Percentiles rank a stretch among this genome's conserved stretches.
Conservation (phyloP, 2,888 invertebrate species). For the Sphinx pinastri region DNA sequence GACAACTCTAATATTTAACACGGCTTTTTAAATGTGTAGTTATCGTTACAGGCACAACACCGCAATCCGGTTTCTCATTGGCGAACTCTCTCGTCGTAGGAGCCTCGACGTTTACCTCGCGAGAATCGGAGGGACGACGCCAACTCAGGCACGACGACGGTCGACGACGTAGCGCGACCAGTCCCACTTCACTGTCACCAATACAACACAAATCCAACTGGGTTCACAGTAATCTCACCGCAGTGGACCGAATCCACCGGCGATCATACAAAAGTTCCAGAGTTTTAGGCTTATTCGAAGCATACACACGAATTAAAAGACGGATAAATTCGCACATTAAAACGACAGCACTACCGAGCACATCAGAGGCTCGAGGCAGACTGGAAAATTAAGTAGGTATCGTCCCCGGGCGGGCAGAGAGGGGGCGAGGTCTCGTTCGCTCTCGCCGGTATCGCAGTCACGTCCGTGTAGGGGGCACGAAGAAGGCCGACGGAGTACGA, state of each 20-base stretch:
- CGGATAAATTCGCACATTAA: constrained; percentile 52
- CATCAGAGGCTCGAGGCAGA: constrained; percentile 63
- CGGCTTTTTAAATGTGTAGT: constrained; percentile 54
- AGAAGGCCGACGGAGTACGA: constrained; percentile 63
- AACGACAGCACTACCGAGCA: constrained; percentile 51
- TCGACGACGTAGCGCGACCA: constrained; percentile 66
- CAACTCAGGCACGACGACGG: constrained; percentile 70
- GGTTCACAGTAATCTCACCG: constrained; percentile 48
- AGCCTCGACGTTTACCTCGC: constrained; percentile 77
- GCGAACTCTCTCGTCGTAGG: constrained; percentile 66
- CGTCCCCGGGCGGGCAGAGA: constrained; percentile 59
- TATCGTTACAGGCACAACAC: constrained; percentile 30
- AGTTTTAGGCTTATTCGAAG: constrained; percentile 56
- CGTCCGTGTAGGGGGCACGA: constrained; percentile 62
- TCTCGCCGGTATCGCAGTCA: constrained; percentile 62
- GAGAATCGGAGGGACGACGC: constrained; percentile 75
- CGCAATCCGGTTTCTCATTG: constrained; percentile 73
- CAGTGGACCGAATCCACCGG: constrained; percentile 45
- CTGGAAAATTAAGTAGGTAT: constrained; percentile 55
- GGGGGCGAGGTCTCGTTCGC: constrained; percentile 57
- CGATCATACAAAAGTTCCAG: constrained; percentile 50
- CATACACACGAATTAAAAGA: constrained; percentile 73
- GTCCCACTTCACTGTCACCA: constrained; percentile 72
- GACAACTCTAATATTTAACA: constrained; percentile 54
- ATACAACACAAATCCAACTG: constrained; percentile 62